phyloP scores from a whole-genome alignment of 1,140 invertebrate species.

The Battus philenor region DNA sequence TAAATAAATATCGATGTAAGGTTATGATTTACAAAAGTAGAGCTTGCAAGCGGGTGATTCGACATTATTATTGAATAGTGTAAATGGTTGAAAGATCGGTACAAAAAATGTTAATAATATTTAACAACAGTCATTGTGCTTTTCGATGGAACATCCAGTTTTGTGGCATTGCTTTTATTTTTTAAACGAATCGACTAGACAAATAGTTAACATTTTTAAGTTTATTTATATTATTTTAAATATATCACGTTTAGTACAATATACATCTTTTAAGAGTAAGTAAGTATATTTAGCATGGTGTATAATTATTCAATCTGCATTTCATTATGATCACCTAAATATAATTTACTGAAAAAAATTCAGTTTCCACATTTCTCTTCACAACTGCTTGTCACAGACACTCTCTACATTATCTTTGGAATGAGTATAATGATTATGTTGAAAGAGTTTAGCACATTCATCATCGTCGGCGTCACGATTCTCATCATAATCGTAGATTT shows the following conservation, averaged over 20 bases:
- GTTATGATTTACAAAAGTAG: slow-evolving; percentile 8
- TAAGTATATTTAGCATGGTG: no score
- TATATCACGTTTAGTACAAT: slow-evolving; percentile 7
- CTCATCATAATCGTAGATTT: slow-evolving; percentile 26
- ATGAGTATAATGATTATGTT: slow-evolving; percentile 45
- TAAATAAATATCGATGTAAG: no score
- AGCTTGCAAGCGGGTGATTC: neutral
- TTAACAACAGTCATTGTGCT: slow-evolving; percentile 1
- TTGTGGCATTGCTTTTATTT: neutral
- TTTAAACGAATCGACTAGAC: slow-evolving; percentile 8
- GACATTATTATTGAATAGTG: no score
- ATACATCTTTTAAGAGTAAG: slow-evolving; percentile 12
- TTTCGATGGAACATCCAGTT: neutral
- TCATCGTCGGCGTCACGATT: slow-evolving; percentile 32
- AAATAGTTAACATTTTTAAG: slow-evolving; percentile 11
- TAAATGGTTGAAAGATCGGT: no score
- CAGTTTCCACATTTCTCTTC: slow-evolving; percentile 12
- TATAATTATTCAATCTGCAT: no score
- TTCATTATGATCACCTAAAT: no score
- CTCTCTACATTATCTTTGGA: slow-evolving; percentile 50
- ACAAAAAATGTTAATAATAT: neutral
- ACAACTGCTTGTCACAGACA: slow-evolving; percentile 23
- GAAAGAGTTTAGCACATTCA: slow-evolving; percentile 36
- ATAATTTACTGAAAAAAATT: slow-evolving; percentile 4
- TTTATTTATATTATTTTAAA: slow-evolving; percentile 14